A percentile compares a stretch with the other conserved stretches of the same genome.
Evolutionary conservation across 2,888 invertebrate genomes (phyloP).

Genomic region (Drosophila greeni): DNA sequence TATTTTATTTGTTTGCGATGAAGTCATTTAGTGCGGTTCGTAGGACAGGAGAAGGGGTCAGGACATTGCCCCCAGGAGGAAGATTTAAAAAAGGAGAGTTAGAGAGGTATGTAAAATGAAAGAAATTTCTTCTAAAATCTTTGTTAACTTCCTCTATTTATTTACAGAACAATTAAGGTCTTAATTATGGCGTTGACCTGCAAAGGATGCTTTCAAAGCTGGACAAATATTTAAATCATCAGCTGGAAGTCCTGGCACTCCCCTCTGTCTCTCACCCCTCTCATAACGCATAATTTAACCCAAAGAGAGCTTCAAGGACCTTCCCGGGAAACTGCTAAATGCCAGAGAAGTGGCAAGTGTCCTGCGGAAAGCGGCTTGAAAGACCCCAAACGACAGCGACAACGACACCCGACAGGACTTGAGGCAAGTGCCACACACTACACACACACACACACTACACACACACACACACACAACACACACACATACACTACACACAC

Average conservation of each 20-base stretch:
- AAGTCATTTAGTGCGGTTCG: slow-evolving; percentile 60
- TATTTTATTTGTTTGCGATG: slow-evolving; percentile 65
- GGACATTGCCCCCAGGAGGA: background rate
- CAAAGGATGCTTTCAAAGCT: slow-evolving; percentile 22
- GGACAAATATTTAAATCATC: slow-evolving; percentile 65
- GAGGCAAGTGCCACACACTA: slow-evolving; percentile 43
- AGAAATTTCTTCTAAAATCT: background rate
- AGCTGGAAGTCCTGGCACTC: slow-evolving; percentile 6
- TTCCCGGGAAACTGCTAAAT: slow-evolving; percentile 25
- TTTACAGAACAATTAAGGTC: slow-evolving; percentile 40
- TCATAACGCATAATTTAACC: slow-evolving; percentile 61
- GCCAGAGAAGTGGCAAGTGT: slow-evolving; percentile 12
- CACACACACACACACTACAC: slow-evolving; percentile 29
- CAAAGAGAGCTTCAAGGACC: slow-evolving; percentile 49
- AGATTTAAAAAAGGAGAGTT: background rate
- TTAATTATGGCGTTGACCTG: slow-evolving; percentile 37
- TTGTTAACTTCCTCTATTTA: too few relatives aligned
- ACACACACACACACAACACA: slow-evolving; percentile 29
- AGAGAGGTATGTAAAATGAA: too few relatives aligned
- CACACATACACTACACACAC: slow-evolving; percentile 37
- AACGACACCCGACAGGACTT: slow-evolving; percentile 20
- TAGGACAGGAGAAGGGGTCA: too few relatives aligned
- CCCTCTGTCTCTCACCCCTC: background rate
- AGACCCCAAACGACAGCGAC: background rate
- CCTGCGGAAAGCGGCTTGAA: background rate